Base-by-base conservation (phyloP, 2,797 vertebrate genomes). In the Silurus lanzhouensis region DNA sequence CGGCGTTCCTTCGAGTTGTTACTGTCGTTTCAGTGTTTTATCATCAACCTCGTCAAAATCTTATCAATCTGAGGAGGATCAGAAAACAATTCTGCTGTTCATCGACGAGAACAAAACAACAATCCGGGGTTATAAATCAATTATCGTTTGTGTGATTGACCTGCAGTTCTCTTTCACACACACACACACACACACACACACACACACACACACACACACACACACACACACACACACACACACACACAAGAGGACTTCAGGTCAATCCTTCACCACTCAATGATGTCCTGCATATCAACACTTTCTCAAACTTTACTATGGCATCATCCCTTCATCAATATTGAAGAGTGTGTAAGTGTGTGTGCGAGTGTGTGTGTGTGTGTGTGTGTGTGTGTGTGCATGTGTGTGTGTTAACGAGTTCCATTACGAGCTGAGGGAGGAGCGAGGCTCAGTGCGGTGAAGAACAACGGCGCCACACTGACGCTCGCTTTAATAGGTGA, bases 341-440 rank as follows among this genome's bases (percentile, higher is more conserved):
- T 95, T 93, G 92, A 95, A 94, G 92, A n/a, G 60, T 58, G 46
- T 70, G 38, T 38, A 38, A 38, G 38, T 38, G 76, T 82, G 76
- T 67, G 83, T 72, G 67, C 80, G 64, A 63, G 75, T 71, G 83
- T 79, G 75, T 84, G 83, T 68, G 83, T 79, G 83, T 63, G 60
- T n/a, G 82, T 19, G 57, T 61, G n/a, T 74, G 48, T 46, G 58
- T 20, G 71, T 93, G 94, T 93, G 95, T 93, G 31, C 2, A 2
- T 31, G 31, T 48, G 48, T 48, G 48, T 92, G 91, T 93, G 92
- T 93, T 95, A 95, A 96, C 94, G 95, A 96, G 82, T 72, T 93
- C 95, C 94, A 95, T 96, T 96, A 95, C 95, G 93, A 95, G 93
- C 89, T 88, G 93, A 95, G 94, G 93, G 87, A 85, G 87, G 85